Evolutionary conservation across 2,888 invertebrate species (phyloP), one percentile per base, ranked within the genome.

Genomic region (Lathronympha strigana): DNA sequence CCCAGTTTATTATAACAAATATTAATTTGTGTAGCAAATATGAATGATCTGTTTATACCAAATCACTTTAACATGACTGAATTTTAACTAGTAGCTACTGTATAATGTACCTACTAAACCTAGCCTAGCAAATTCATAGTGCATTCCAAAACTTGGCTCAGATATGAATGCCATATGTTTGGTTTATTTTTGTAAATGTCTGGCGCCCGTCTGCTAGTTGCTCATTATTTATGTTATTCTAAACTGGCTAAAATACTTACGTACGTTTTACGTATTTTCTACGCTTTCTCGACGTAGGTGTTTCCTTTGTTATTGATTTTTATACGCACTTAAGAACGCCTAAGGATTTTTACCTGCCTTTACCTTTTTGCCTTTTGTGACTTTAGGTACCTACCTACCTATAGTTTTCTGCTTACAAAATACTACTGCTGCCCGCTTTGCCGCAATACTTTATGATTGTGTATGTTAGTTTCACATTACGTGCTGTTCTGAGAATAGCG

Each of bases 171-270:
- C 72, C 69, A 72, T 74, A 70, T 75, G 72, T 58, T 61, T 53
- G 53, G 67, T 67, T 78, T 78, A 78, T 78, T 80, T 76, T 74
- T 75, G 72, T 69, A 38, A 68, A 51, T 69, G 86, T 87, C 87
- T 87, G 82, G 81, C 79, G 80, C 66, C 69, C 67, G 87, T 87
- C 87, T 87, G 74, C 72, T 60, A 77, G 76, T 75, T 68, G 61
- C 55, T 66, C 66, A 38, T 28, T 49, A 64, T 69, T 64, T 68
- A 57, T 66, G 53, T 61, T 63, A 50, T 23, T 47, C 47, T 45
- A 40, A 31, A 45, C 47, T 33, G 49, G n/a, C 31, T 50, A 31
- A 50, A 49, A 57, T 13, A 40, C 63, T 50, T 23, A 40, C 54
- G 28, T 38, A 38, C 36, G 1, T 40, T 43, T 31, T 51, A 19